These are phyloP conservation scores for Chymomyza amoena DNA, from an alignment of 2,888 invertebrate species.

Conservation along the genomic window DNA sequence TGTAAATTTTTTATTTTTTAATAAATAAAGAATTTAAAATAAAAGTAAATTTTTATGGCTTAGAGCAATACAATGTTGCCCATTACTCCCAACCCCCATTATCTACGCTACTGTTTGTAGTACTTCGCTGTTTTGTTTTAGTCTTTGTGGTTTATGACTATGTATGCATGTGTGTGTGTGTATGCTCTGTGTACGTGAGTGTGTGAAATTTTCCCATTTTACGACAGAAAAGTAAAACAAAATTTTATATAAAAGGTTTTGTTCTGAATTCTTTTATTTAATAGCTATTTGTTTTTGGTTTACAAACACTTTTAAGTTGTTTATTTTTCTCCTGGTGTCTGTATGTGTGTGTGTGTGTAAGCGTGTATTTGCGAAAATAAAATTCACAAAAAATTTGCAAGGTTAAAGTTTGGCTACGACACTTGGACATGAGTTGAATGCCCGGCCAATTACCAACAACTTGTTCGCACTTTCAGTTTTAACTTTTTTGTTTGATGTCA, in stretches of 20 bases:
- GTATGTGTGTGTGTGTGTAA: neutral
- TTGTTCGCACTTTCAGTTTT: constrained; percentile 54
- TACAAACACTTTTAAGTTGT: neutral
- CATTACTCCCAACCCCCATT: too few relatives aligned
- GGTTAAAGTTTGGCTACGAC: constrained; percentile 25
- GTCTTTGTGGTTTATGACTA: constrained; percentile 20
- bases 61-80: too few relatives aligned
- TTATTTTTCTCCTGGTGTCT: neutral
- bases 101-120: too few relatives aligned
- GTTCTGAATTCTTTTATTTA: constrained; percentile 60
- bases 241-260: constrained; percentile 27
- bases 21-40: too few relatives aligned
- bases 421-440: neutral
- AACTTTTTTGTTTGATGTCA: neutral
- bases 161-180: constrained; percentile 12
- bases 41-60: too few relatives aligned
- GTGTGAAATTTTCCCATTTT: constrained; percentile 54
- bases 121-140: neutral
- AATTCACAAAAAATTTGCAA: constrained; percentile 30
- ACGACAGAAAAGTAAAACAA: constrained; percentile 53
- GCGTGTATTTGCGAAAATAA: neutral
- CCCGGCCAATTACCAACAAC: constrained; percentile 23
- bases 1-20: too few relatives aligned
- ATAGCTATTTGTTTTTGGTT: neutral
- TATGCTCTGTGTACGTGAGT: constrained; percentile 11